Percentiles rank a stretch among this genome's conserved stretches.
phyloP scores from a whole-genome alignment of 2,113 vertebrate genomes.

The Campylomormyrus tamandua region DNA sequence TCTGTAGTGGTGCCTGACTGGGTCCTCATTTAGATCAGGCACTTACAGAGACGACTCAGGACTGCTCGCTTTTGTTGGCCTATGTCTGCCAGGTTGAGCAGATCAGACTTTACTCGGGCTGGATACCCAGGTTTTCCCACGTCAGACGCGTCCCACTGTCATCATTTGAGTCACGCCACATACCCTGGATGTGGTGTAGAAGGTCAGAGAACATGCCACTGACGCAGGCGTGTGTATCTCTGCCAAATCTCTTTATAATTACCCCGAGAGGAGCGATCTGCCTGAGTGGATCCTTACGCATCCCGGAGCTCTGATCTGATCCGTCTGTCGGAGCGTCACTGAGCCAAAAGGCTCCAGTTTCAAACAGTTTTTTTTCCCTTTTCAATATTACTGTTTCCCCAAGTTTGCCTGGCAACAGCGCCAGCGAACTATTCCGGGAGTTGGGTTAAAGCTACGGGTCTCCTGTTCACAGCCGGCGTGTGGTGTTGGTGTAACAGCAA shows the following conservation, averaged over 20 bases:
- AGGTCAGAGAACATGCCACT: background rate
- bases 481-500: background rate
- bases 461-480: background rate
- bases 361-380: background rate
- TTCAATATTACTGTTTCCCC: background rate
- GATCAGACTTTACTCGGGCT: background rate
- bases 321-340: background rate
- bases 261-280: background rate
- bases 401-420: slow-evolving; percentile 38
- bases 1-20: background rate
- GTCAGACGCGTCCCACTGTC: background rate
- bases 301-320: background rate
- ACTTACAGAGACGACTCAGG: background rate
- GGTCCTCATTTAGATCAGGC: background rate
- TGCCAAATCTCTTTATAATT: background rate
- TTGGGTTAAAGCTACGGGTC: slow-evolving; percentile 23
- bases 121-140: background rate
- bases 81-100: background rate
- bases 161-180: background rate
- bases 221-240: background rate
- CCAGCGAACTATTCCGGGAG: slow-evolving; percentile 39
- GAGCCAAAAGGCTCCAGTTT: background rate
- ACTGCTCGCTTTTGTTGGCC: background rate
- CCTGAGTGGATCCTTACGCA: background rate
- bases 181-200: background rate